phyloP scores from a whole-genome alignment of 2,888 invertebrate genomes.

The Pristionchus exspectatus region DNA sequence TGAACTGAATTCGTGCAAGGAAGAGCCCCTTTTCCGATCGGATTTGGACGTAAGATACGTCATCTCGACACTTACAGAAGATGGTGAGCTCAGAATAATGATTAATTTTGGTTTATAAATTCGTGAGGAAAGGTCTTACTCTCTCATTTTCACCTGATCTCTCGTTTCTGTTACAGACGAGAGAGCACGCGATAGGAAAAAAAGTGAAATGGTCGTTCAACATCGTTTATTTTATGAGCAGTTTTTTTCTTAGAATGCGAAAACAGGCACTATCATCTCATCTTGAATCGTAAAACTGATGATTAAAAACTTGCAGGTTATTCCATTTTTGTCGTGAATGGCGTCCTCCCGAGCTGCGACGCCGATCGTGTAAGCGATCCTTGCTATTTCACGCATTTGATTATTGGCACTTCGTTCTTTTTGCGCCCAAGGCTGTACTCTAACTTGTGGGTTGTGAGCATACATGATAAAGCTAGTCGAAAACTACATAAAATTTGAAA shows the following conservation, averaged over 20 bases:
- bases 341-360: constrained; percentile 20
- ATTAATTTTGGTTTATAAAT: not conserved
- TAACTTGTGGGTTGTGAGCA: too few species aligned
- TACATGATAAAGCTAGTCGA: too few species aligned
- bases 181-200: too few species aligned
- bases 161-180: too few species aligned
- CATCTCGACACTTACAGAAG: not conserved
- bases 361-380: constrained; percentile 20
- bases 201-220: too few species aligned
- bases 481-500: too few species aligned
- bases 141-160: too few species aligned
- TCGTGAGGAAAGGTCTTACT: too few species aligned
- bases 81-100: not conserved
- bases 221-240: too few species aligned
- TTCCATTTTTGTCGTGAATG: constrained; percentile 40
- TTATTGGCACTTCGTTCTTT: not conserved
- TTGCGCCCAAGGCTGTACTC: not conserved
- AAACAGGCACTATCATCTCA: not conserved
- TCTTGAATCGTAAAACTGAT: not conserved
- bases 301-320: constrained; percentile 25
- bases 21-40: not conserved
- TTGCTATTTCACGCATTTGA: too few species aligned
- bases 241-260: too few species aligned
- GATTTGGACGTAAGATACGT: constrained; percentile 30
- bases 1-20: constrained; percentile 42